Percentiles rank a stretch among this genome's conserved stretches.
phyloP scores from a whole-genome alignment of 2,888 invertebrate genomes.

The Geotrupes spiniger region DNA sequence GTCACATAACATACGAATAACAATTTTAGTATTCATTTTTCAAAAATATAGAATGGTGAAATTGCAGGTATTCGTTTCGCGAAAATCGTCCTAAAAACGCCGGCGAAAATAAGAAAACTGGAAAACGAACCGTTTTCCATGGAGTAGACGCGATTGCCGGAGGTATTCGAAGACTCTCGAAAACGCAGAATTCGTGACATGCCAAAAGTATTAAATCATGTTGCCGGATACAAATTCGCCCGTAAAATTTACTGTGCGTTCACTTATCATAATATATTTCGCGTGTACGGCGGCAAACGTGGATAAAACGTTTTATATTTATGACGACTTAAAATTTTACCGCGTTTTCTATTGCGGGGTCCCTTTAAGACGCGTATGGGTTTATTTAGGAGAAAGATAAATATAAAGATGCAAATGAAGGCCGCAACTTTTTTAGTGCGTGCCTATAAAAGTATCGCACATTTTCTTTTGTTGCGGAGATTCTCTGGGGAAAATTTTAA shows the following conservation, averaged over 20 bases:
- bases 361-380: too few species aligned
- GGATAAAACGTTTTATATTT: slow-evolving; percentile 31
- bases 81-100: too few species aligned
- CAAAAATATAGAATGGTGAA: too few species aligned
- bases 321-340: slow-evolving; percentile 29
- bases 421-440: slow-evolving; percentile 13
- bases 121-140: too few species aligned
- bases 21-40: too few species aligned
- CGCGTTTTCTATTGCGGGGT: slow-evolving; percentile 20
- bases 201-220: slow-evolving; percentile 18
- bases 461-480: slow-evolving; percentile 4
- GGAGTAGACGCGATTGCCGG: too few species aligned
- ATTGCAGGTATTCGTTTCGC: too few species aligned
- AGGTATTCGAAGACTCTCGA: too few species aligned
- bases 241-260: slow-evolving; percentile 28
- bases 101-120: too few species aligned
- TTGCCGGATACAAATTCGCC: slow-evolving; percentile 28
- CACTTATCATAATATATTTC: slow-evolving; percentile 27
- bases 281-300: slow-evolving; percentile 21
- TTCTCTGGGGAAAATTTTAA: too few species aligned
- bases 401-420: slow-evolving; percentile 21
- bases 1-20: too few species aligned
- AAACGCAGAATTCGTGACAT: too few species aligned
- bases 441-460: slow-evolving; percentile 9
- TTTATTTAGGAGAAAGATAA: slow-evolving; percentile 10